phyloP scores from a whole-genome alignment of 2,113 vertebrate species.

The Vulpes lagopus region DNA sequence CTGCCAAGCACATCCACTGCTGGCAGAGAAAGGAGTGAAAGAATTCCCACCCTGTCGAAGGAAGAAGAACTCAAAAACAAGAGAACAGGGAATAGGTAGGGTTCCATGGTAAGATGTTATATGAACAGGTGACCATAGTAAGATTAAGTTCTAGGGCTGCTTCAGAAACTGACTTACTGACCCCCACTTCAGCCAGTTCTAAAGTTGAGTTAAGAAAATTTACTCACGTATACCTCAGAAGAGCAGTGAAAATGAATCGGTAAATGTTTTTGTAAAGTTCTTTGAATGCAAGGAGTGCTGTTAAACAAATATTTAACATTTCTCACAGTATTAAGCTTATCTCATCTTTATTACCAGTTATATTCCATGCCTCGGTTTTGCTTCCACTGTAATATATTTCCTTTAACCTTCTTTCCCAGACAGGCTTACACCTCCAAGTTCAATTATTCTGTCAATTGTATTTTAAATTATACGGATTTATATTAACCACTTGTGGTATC shows the following conservation, averaged over 20 bases:
- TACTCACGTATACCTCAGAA: background rate
- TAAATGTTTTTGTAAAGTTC: conserved; percentile 40
- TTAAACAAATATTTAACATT: conserved; percentile 54
- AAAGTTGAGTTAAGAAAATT: background rate
- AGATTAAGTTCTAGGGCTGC: background rate
- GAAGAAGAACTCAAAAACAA: conserved; percentile 37
- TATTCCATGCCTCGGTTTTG: conserved; percentile 42
- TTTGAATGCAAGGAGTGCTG: background rate
- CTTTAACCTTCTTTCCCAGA: conserved; percentile 65
- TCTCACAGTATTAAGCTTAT: conserved; percentile 21
- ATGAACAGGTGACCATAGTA: background rate
- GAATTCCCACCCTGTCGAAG: conserved; percentile 2
- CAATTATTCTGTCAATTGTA: conserved; percentile 79
- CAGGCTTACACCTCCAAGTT: conserved; percentile 75
- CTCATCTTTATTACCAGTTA: conserved; percentile 45
- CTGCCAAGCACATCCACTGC: background rate
- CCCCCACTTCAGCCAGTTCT: conserved; percentile 6
- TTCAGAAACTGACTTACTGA: conserved; percentile 23
- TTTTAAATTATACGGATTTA: conserved; percentile 75
- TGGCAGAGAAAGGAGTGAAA: background rate
- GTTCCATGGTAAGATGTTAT: background rate
- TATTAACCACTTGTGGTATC: conserved; percentile 75
- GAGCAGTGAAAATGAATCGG: background rate
- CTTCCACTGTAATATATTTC: conserved; percentile 57
- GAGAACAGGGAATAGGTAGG: background rate